A percentile compares a stretch with the other conserved stretches of the same genome.
Conservation (phyloP, 1,140 invertebrate genomes). For the Scaptomyza graminum region DNA sequence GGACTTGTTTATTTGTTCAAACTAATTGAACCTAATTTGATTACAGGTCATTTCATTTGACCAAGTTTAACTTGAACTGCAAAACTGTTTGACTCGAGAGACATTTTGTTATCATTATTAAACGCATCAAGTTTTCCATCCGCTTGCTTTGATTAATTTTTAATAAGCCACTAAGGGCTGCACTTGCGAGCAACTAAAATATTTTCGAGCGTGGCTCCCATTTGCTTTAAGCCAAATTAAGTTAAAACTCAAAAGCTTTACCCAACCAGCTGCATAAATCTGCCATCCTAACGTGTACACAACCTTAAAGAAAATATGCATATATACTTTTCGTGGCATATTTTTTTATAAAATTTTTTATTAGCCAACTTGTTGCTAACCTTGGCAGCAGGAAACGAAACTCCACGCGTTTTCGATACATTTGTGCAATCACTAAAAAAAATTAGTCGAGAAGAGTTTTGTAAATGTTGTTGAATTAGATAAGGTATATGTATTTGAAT, state of each 20-base stretch:
- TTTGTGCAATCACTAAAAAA: too few species aligned
- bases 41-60: conserved; percentile 41
- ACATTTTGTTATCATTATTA: conserved; percentile 14
- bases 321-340: too few species aligned
- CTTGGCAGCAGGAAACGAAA: too few species aligned
- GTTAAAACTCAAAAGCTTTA: conserved; percentile 27
- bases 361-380: too few species aligned
- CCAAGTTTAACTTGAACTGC: neutral
- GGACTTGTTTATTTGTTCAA: conserved; percentile 65
- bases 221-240: conserved; percentile 9
- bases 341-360: too few species aligned
- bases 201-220: conserved; percentile 10
- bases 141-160: conserved; percentile 67
- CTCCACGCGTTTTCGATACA: too few species aligned
- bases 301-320: too few species aligned
- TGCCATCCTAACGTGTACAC: neutral
- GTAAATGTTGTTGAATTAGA: too few species aligned
- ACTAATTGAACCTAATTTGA: conserved; percentile 72
- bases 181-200: conserved; percentile 36
- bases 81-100: conserved; percentile 1
- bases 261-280: conserved; percentile 27
- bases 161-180: conserved; percentile 49
- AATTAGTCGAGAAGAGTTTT: too few species aligned
- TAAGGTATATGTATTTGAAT: too few species aligned
- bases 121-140: conserved; percentile 24